Evolutionary conservation across 2,113 vertebrate genomes (phyloP).

Genomic region (Odobenus rosmarus): DNA sequence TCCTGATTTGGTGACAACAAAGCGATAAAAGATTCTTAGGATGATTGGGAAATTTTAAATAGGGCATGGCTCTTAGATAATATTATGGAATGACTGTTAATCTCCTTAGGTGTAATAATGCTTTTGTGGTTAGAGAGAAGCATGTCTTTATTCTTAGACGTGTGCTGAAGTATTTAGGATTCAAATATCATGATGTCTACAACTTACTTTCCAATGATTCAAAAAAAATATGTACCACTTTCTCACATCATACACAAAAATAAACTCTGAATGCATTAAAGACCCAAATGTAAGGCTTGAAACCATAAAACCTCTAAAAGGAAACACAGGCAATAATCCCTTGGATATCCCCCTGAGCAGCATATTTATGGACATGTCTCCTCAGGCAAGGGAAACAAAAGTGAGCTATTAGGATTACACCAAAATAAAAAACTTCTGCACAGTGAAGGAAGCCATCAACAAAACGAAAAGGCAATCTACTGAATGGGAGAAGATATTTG

Average conservation of each 20-base stretch:
- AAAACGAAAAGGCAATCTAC: not conserved
- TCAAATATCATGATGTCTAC: not conserved
- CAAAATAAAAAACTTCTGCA: not conserved
- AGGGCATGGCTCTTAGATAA: not conserved
- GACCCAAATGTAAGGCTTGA: not conserved
- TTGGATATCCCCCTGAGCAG: not conserved
- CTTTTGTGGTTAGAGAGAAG: not conserved
- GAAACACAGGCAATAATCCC: not conserved
- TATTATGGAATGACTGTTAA: not conserved
- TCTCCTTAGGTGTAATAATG: not conserved
- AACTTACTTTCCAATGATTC: not conserved
- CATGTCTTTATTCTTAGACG: not conserved
- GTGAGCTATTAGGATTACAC: not conserved
- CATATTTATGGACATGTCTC: not conserved
- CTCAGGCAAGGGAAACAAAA: not conserved
- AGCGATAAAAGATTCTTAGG: not conserved
- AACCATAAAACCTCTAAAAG: not conserved
- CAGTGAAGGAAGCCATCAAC: not conserved
- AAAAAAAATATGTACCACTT: not conserved
- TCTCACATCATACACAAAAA: not conserved
- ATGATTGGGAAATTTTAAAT: not conserved
- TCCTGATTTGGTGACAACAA: slow-evolving; percentile 24
- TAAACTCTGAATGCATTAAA: not conserved
- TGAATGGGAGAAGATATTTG: not conserved
- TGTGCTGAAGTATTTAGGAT: not conserved